These are phyloP conservation scores for Amia ocellicauda DNA, from an alignment of 2,113 vertebrate genomes.

Conservation along the genomic window DNA sequence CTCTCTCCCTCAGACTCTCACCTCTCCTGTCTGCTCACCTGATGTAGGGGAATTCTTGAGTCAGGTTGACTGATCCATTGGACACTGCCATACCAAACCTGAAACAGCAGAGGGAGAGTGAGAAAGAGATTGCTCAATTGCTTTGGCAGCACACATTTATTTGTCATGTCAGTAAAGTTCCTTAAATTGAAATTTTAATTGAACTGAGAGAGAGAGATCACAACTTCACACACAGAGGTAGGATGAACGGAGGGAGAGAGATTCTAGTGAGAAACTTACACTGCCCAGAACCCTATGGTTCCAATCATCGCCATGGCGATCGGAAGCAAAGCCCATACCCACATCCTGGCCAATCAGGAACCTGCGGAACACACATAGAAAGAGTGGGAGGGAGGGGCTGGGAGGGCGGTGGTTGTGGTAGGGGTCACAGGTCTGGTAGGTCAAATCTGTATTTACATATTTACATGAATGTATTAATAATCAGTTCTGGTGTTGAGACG, in stretches of 20 bases:
- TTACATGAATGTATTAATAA: no score
- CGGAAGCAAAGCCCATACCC: constrained; percentile 55
- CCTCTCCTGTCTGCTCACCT: no score
- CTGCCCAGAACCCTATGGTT: constrained; percentile 44
- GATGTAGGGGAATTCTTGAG: constrained; percentile 50
- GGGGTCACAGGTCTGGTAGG: no score
- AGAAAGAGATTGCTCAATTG: no score
- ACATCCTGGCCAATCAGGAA: constrained; percentile 32
- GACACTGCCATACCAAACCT: constrained; percentile 52
- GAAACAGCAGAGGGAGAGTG: not conserved
- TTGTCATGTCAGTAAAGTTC: no score
- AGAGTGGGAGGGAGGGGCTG: no score
- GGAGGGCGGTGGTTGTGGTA: no score
- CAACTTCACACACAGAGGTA: not conserved
- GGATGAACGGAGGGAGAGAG: not conserved
- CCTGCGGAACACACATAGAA: not conserved
- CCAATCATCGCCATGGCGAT: constrained; percentile 42
- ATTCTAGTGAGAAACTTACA: no score
- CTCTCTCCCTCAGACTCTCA: no score
- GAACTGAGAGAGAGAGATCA: not conserved
- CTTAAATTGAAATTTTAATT: no score
- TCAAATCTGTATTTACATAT: no score
- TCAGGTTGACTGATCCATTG: constrained; percentile 57
- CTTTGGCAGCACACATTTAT: not conserved
- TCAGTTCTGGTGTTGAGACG: no score